Base-by-base conservation (phyloP, 2,888 invertebrate genomes). In the Cremastinae sp. region DNA sequence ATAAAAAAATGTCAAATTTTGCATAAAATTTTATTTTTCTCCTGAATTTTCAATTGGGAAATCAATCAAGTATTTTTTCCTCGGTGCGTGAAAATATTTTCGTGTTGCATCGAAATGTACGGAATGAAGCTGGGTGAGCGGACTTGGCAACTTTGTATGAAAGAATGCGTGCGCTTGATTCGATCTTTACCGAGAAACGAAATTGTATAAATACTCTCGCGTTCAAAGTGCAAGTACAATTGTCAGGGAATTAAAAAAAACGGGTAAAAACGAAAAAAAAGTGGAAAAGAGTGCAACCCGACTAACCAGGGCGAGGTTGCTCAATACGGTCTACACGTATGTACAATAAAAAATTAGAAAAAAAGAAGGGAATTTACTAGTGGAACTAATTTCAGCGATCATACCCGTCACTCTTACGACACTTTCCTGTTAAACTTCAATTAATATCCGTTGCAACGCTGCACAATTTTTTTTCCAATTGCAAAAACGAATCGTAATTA, bases 371-470 rank as follows among this genome's bases (percentile, higher is more conserved):
- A 28, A 28, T 35, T 65, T 18, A 20, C 41, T 68, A 51, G 35
- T 69, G 70, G 59, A 74, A 78, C 62, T 61, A 69, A 78, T 72
- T 64, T 53, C 47, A 18, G 59, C 37, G 51, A 51, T 12, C 51
- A 58, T 28, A 58, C 55, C 56, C 14, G 45, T 45, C 43, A 43
- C 49, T 66, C 68, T 75, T 75, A 68, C 68, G 68, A 72, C 78
- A 68, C 51, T 53, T 20, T 43, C 16, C 5, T 43, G 43, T 56
- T 35, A 55, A 59, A 71, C 28, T 37, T 47, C 12, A 9, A 12
- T 3, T 41, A 41, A 35, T 73, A 47, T 68, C 16, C 51, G 37
- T 37, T n/a, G 37, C 37, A 55, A 55, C 14, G n/a, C 61, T 62
- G 20, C 35, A 28, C 56, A 39, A 22, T 18, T 10, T 70, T 53